These are phyloP conservation scores for Morinoia aosen DNA, from an alignment of 2,888 invertebrate genomes.

Conservation along the genomic window DNA sequence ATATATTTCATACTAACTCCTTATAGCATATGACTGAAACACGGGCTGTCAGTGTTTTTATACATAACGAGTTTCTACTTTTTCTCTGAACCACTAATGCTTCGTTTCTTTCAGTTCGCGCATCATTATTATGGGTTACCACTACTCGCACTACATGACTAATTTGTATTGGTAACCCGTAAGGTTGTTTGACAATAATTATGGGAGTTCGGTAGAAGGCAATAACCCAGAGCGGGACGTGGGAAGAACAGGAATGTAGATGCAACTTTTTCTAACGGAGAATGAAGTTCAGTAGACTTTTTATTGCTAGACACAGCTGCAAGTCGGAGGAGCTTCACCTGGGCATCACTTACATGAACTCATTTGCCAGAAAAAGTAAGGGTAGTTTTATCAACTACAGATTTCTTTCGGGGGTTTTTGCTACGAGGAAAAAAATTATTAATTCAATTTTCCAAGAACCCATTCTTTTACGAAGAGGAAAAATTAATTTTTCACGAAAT, in stretches of 20 bases:
- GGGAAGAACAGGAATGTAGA: background rate
- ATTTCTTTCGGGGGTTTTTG: background rate
- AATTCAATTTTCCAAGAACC: background rate
- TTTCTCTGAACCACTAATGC: too few relatives aligned
- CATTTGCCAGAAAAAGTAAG: background rate
- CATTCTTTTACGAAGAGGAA: background rate
- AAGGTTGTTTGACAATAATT: background rate
- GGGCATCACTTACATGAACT: background rate
- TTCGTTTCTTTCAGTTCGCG: background rate
- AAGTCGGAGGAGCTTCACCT: background rate
- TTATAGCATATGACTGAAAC: too few relatives aligned
- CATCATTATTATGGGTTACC: background rate
- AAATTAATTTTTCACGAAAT: background rate
- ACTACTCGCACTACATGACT: background rate
- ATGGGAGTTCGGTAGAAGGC: background rate
- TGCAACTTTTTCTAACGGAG: background rate
- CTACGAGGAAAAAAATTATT: background rate
- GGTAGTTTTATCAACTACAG: background rate
- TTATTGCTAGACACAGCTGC: background rate
- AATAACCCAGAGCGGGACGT: background rate
- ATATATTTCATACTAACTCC: too few relatives aligned
- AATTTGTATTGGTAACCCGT: background rate
- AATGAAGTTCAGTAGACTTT: background rate
- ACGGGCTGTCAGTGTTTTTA: too few relatives aligned
- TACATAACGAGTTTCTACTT: too few relatives aligned